phyloP scores from a whole-genome alignment of 2,113 vertebrate species.

The Reinhardtius hippoglossoides region DNA sequence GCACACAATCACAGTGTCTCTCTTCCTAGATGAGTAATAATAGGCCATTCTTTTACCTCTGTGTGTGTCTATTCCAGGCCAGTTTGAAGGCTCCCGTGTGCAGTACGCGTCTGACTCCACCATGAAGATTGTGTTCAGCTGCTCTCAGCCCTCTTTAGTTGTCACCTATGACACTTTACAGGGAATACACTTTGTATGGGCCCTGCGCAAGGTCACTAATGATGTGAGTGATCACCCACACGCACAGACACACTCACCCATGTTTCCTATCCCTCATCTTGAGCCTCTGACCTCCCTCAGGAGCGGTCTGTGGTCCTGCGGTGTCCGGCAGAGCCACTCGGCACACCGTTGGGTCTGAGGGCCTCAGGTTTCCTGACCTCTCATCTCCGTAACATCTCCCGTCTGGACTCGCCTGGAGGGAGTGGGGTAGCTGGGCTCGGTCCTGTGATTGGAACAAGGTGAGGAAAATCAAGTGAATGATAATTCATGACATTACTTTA shows the following conservation, averaged over 20 bases:
- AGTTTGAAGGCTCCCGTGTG: constrained; percentile 86
- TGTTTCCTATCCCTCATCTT: not conserved
- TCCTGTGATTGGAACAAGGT: constrained; percentile 59
- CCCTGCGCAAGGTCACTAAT: constrained; percentile 89
- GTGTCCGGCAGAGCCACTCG: constrained; percentile 83
- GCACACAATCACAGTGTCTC: not conserved
- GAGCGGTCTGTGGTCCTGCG: constrained; percentile 90
- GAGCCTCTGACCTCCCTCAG: constrained; percentile 67
- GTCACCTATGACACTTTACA: constrained; percentile 93
- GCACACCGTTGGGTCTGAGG: constrained; percentile 82
- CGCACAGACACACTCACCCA: not conserved
- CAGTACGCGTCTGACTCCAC: constrained; percentile 91
- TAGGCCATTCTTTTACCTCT: not conserved
- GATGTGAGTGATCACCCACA: constrained; percentile 83
- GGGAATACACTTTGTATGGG: constrained; percentile 91
- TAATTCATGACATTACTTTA: not conserved
- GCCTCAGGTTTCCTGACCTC: constrained; percentile 86
- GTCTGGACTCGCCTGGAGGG: constrained; percentile 87
- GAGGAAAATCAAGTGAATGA: not conserved
- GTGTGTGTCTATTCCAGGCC: constrained; percentile 73
- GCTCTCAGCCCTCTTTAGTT: constrained; percentile 88
- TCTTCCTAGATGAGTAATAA: not conserved
- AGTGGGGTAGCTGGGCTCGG: constrained; percentile 35
- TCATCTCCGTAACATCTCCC: constrained; percentile 90
- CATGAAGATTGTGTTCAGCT: constrained; percentile 91